Evolutionary conservation across 2,113 vertebrate genomes (phyloP), one percentile per base, ranked within the genome.

Genomic region (Cichladusa arquata): DNA sequence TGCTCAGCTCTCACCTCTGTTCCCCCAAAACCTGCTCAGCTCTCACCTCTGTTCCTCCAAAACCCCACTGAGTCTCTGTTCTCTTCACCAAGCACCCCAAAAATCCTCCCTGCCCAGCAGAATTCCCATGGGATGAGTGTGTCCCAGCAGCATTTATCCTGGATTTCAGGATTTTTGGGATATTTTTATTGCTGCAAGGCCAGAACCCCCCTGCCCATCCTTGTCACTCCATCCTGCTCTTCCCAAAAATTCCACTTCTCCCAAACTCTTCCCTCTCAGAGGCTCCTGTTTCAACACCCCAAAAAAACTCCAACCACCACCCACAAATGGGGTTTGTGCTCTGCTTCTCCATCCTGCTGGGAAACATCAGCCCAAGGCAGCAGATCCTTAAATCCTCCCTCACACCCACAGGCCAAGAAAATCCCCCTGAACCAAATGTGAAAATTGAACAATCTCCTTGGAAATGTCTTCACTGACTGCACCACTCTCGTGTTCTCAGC

Each of bases 241-340:
- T 13, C 20, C 17, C 77, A 13, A 33, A 45, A 64, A 84, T 65
- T 18, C 25, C 78, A 0, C 9, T 47, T 45, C 31, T 14, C 19
- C 36, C 40, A 1, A 1, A 0, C 22, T 47, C 60, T 31, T 22
- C n/a, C 65, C 47, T 28, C 26, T 12, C n/a, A 1, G 58, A 5
- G 2, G 0, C 16, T 66, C 51, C 72, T 53, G 51, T 31, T 53
- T 29, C 51, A 12, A 28, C 57, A 40, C 2, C 1, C 22, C 11
- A 15, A 18, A 38, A 36, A 48, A 33, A 9, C 17, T 18, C 44
- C 44, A 44, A 44, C 18, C 44, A 44, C 44, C 44, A 44, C 44
- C 44, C 44, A 44, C 33, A 4, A 65, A 8, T 2, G 0, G 33
- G 22, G 9, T 66, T 65, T 7, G 51, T 19, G 72, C 48, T 50